These are phyloP conservation scores for Enteromius afrohamiltoni DNA, from an alignment of 2,797 vertebrate genomes.

Conservation along the genomic window DNA sequence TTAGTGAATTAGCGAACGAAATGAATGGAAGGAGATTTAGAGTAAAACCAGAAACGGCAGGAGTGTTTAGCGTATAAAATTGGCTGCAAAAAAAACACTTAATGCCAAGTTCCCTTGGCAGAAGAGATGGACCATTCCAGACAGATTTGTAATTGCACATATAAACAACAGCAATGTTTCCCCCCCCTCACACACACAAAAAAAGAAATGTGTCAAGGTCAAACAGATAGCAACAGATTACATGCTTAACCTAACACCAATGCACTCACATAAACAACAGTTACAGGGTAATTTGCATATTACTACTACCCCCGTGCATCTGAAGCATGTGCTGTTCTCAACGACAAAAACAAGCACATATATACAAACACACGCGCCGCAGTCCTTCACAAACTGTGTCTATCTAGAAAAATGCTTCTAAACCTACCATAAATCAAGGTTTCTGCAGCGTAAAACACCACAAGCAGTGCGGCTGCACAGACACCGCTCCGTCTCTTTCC, in stretches of 20 bases:
- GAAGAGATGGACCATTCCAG: slow-evolving; percentile 10
- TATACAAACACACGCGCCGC: not conserved
- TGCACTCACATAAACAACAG: slow-evolving; percentile 14
- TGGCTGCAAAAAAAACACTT: not conserved
- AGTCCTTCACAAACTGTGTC: not conserved
- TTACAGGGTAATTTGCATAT: not conserved
- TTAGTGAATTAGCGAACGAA: not conserved
- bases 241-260: not conserved
- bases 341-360: not conserved
- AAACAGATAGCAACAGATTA: slow-evolving; percentile 14
- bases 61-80: not conserved
- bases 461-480: not conserved
- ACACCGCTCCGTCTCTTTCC: not conserved
- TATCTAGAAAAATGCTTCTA: not conserved
- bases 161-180: slow-evolving; percentile 33
- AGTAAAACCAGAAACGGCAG: slow-evolving; percentile 2
- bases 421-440: slow-evolving; percentile 11
- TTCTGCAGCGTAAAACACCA: not conserved
- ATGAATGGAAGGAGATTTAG: slow-evolving; percentile 2
- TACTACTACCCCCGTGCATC: not conserved
- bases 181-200: not conserved
- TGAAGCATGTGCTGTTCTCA: not conserved
- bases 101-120: slow-evolving; percentile 22
- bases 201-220: slow-evolving; percentile 49
- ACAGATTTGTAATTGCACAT: slow-evolving; percentile 16